Conservation (phyloP, 2,888 invertebrate species). For the Ametastegia equiseti region DNA sequence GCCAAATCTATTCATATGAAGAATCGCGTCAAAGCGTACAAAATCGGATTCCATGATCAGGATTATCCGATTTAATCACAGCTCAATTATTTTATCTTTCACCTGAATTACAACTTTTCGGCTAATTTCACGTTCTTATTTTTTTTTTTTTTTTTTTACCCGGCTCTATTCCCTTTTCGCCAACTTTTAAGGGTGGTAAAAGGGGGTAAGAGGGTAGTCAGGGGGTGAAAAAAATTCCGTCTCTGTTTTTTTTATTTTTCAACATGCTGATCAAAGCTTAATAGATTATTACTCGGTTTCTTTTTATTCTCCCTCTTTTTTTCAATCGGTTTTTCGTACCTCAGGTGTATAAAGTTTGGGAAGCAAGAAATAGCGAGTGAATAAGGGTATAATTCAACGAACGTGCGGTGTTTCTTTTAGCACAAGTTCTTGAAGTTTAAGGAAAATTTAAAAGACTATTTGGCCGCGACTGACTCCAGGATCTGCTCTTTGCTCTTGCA, state of each 20-base stretch:
- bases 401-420: not conserved
- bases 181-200: too few species aligned
- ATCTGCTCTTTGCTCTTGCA: not conserved
- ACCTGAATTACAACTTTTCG: not conserved
- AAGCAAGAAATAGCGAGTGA: not conserved
- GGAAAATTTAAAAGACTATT: constrained; percentile 15
- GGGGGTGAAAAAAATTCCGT: not conserved
- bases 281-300: constrained; percentile 1
- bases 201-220: not conserved
- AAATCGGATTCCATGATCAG: not conserved
- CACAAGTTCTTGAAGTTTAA: not conserved
- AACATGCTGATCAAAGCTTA: not conserved
- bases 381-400: not conserved
- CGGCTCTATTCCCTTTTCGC: too few species aligned
- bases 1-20: not conserved
- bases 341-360: not conserved
- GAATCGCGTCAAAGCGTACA: not conserved
- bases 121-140: not conserved
- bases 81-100: not conserved
- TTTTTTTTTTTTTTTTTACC: not conserved
- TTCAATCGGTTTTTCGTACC: not conserved
- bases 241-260: too few species aligned
- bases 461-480: not conserved
- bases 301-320: not conserved
- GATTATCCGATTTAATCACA: not conserved